Conservation (phyloP, 2,888 invertebrate genomes). For the Syrphus vitripennis region DNA sequence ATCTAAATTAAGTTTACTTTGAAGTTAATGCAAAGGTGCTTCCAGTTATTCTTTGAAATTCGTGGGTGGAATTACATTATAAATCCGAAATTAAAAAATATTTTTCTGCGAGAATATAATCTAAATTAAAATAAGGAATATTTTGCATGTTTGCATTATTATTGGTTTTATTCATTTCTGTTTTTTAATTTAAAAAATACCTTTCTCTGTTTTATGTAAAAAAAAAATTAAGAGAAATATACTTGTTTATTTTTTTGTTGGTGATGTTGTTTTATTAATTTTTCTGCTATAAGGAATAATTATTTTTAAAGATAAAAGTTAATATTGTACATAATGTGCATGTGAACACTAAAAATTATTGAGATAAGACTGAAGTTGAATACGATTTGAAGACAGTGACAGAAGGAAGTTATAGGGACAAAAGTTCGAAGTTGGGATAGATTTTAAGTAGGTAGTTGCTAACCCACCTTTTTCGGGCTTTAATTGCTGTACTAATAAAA, state of each 20-base stretch:
- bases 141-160: background rate
- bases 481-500: no score
- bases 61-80: background rate
- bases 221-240: background rate
- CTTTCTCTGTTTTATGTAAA: background rate
- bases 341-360: no score
- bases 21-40: background rate
- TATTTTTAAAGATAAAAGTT: no score
- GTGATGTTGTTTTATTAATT: background rate
- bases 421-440: no score
- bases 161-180: background rate
- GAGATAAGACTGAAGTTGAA: no score
- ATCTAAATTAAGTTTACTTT: background rate
- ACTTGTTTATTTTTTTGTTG: background rate
- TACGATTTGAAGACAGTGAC: no score
- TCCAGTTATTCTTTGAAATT: constrained; percentile 23
- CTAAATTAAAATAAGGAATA: background rate
- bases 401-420: no score
- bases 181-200: background rate
- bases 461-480: no score
- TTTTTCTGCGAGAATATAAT: background rate
- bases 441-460: no score
- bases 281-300: no score
- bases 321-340: no score
- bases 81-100: background rate